Evolutionary conservation across 2,888 invertebrate genomes (phyloP), one percentile per base, ranked within the genome.

Genomic region (Thumatha senex): DNA sequence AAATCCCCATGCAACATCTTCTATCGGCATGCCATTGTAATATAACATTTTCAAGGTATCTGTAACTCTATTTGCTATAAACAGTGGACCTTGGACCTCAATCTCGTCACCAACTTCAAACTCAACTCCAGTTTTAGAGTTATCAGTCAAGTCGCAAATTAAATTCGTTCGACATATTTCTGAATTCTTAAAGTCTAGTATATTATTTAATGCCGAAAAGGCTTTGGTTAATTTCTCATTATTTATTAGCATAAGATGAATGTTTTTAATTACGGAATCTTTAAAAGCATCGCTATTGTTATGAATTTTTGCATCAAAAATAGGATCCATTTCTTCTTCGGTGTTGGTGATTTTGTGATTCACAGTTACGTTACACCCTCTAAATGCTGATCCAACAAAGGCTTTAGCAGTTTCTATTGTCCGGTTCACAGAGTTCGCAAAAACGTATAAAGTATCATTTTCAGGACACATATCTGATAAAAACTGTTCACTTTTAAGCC

Each of bases 1-100:
- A 43, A 42, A 33, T 9, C 67, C 67, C 67, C 65, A 67, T 24
- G 57, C 65, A 18, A 67, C 40, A 9, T 67, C 41, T 45, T 59
- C 9, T 14, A 65, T 10, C 0, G 60, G 53, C 7, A 38, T 10
- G 7, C 60, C 58, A 2, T 56, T n/a, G 15, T 58, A 67, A 42
- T 56, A 67, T 12, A 14, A 49, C 64, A 64, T 58, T 1, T 8
- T 38, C 34, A 67, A 67, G 1, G 44, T 12, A 13, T 67, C 67
- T 4, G 56, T 0, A 9, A 40, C 43, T 3, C 34, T 34, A n/a
- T 45, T 36, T 2, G 40, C 58, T 0, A 63, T 51, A 2, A 14
- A 29, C 8, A 58, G 2, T 0, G 66, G 50, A 8, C 66, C 66
- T 0, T 0, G 0, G 0, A 58, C 2, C 31, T 13, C 14, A 14